Evolutionary conservation across 2,888 invertebrate genomes (phyloP).

Genomic region (Shargacucullia verbasci): DNA sequence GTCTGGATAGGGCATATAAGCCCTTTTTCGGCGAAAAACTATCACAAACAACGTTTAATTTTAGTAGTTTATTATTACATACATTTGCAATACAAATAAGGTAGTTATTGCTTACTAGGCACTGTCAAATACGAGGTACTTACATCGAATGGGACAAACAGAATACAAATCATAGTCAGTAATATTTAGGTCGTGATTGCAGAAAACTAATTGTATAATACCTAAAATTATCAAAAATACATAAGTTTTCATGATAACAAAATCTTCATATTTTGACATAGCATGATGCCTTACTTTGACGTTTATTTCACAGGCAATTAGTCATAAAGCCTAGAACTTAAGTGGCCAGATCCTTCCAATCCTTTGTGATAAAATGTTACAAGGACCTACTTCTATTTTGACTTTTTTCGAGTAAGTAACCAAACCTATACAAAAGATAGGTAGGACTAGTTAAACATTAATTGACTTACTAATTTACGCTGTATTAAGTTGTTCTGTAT

Average conservation of each 20-base stretch:
- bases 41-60: constrained; percentile 26
- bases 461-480: no score
- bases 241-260: constrained; percentile 81
- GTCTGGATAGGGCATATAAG: constrained; percentile 68
- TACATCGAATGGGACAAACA: constrained; percentile 73
- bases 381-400: constrained; percentile 1
- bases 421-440: no score
- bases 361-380: constrained; percentile 12
- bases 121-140: constrained; percentile 53
- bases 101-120: background rate
- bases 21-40: constrained; percentile 78
- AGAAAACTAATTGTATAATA: constrained; percentile 72
- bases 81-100: constrained; percentile 3
- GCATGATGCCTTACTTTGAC: constrained; percentile 62
- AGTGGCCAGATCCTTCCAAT: constrained; percentile 56
- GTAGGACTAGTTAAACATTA: no score
- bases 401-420: no score
- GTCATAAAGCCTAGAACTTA: constrained; percentile 39
- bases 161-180: constrained; percentile 66
- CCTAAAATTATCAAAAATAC: constrained; percentile 78
- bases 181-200: constrained; percentile 63
- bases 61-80: constrained; percentile 2
- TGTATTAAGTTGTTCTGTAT: no score
- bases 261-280: constrained; percentile 76
- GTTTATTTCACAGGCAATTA: constrained; percentile 20